These are phyloP conservation scores for Dromaius novaehollandiae DNA, from an alignment of 2,113 vertebrate genomes.

Conservation along the genomic window DNA sequence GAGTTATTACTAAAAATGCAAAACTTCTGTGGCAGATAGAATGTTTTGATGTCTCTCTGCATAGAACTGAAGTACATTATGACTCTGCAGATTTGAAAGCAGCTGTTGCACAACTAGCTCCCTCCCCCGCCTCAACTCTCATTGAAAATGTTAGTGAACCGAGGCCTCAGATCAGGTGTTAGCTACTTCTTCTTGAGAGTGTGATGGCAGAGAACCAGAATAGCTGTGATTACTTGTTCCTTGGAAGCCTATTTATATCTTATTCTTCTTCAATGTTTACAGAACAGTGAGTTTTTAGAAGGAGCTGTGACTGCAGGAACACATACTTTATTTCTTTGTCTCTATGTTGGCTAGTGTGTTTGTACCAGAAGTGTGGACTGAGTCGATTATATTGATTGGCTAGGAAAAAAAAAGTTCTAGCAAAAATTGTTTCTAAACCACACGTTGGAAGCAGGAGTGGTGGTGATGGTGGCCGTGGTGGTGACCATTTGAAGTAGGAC, in stretches of 20 bases:
- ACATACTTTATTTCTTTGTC: not conserved
- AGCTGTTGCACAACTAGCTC: not conserved
- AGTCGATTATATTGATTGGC: not conserved
- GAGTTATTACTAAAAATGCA: not conserved
- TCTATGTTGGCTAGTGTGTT: not conserved
- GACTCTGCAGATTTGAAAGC: not conserved
- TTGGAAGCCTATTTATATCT: not conserved
- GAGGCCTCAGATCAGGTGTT: not conserved
- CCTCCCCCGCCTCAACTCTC: not conserved
- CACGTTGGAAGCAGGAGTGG: not conserved
- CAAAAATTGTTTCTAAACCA: not conserved
- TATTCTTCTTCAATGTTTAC: not conserved
- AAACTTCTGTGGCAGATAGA: not conserved
- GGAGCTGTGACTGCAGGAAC: not conserved
- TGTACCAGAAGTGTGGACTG: not conserved
- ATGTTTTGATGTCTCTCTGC: not conserved
- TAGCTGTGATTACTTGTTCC: not conserved
- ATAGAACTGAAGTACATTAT: not conserved
- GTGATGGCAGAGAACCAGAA: not conserved
- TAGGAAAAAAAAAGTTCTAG: not conserved
- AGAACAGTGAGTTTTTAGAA: not conserved
- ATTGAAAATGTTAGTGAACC: not conserved
- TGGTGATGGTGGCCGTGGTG: not conserved
- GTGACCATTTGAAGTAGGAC: not conserved
- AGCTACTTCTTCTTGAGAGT: not conserved